Conservation (phyloP, 2,888 invertebrate genomes). For the Lithophane socia region DNA sequence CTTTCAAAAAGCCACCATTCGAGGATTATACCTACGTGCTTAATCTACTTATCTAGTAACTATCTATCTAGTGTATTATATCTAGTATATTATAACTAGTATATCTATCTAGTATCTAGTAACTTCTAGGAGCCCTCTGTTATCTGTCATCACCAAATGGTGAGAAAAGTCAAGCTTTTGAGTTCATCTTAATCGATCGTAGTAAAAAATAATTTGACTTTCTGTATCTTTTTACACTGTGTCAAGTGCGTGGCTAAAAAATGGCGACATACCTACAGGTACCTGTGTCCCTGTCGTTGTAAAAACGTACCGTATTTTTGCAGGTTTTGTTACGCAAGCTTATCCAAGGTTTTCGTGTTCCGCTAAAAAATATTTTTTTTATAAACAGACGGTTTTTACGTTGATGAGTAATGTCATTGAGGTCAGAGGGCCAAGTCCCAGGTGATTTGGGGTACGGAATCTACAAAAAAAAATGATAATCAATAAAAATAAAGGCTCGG, state of each 20-base stretch:
- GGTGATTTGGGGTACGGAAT: conserved; percentile 39
- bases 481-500: conserved; percentile 18
- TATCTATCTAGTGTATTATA: too few relatives aligned
- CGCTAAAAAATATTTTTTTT: conserved; percentile 53
- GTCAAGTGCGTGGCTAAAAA: conserved; percentile 58
- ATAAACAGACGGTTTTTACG: conserved; percentile 35
- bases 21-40: not conserved
- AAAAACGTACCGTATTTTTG: conserved; percentile 68
- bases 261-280: conserved; percentile 43
- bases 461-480: conserved; percentile 30
- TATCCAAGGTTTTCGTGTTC: conserved; percentile 53
- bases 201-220: not conserved
- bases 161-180: not conserved
- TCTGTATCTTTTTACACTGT: conserved; percentile 7
- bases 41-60: too few relatives aligned
- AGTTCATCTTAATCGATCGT: not conserved
- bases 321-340: conserved; percentile 67
- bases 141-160: not conserved
- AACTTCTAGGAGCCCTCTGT: not conserved
- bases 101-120: too few relatives aligned
- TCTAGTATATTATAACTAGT: too few relatives aligned
- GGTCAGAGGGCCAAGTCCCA: conserved; percentile 43
- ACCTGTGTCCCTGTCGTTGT: conserved; percentile 43
- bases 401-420: conserved; percentile 34
- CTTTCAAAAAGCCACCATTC: not conserved